A percentile compares a stretch with the other conserved stretches of the same genome.
Conservation (phyloP, 2,888 invertebrate genomes). For the Orthosia incerta region DNA sequence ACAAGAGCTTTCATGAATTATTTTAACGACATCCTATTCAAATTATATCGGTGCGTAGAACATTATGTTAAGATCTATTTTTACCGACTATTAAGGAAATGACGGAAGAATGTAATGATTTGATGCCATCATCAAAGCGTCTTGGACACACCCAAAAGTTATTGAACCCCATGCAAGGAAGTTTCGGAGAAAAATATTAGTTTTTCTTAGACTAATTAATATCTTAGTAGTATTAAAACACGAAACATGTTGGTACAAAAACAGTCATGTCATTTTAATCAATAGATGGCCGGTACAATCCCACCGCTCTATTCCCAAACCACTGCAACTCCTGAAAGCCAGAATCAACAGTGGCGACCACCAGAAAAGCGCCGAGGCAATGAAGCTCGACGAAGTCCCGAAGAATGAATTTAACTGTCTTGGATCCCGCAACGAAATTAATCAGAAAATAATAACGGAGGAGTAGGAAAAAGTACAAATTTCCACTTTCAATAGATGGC, state of each 20-base stretch:
- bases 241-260: conserved; percentile 14
- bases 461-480: too few species aligned
- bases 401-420: too few species aligned
- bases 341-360: too few species aligned
- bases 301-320: too few species aligned
- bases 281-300: not conserved
- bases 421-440: too few species aligned
- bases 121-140: conserved; percentile 43
- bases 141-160: conserved; percentile 28
- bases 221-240: not conserved
- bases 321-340: too few species aligned
- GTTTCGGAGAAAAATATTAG: conserved; percentile 9
- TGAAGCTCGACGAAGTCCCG: too few species aligned
- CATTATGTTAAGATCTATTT: conserved; percentile 46
- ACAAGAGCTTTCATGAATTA: conserved; percentile 34
- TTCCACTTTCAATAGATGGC: conserved; percentile 5
- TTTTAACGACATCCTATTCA: conserved; percentile 51
- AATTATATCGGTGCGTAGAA: conserved; percentile 44
- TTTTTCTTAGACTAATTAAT: conserved; percentile 2
- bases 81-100: conserved; percentile 44
- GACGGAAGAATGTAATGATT: conserved; percentile 48
- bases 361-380: too few species aligned
- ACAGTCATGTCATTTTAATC: not conserved
- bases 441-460: too few species aligned
- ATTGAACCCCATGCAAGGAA: conserved; percentile 26